Evolutionary conservation across 2,888 invertebrate species (phyloP).

Genomic region (Gisinianus flammeolus): DNA sequence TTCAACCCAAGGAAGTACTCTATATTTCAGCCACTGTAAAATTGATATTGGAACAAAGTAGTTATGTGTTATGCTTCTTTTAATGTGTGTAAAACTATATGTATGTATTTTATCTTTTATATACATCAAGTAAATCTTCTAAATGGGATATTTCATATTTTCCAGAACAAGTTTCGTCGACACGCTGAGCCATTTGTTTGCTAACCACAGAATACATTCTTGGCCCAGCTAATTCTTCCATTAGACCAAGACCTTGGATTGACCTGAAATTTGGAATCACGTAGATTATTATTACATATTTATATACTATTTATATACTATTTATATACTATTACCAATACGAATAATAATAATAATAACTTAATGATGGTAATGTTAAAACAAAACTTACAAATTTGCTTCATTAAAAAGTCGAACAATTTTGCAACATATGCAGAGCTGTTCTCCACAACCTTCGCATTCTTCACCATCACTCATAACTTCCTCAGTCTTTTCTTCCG

Average conservation of each 20-base stretch:
- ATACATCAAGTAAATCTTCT: conserved; percentile 74
- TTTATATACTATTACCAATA: not conserved
- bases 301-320: conserved; percentile 22
- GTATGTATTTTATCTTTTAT: conserved; percentile 45
- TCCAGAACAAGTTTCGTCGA: conserved; percentile 83
- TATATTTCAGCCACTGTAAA: conserved; percentile 80
- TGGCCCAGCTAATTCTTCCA: conserved; percentile 80
- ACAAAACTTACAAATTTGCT: conserved; percentile 70
- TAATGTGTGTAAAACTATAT: not conserved
- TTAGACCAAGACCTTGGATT: conserved; percentile 46
- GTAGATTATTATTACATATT: not conserved
- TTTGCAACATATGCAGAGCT: conserved; percentile 44
- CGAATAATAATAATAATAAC: conserved; percentile 12
- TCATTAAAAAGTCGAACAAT: conserved; percentile 69
- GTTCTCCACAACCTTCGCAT: conserved; percentile 49
- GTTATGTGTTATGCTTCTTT: conserved; percentile 5
- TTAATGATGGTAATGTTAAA: conserved; percentile 53
- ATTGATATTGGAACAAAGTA: conserved; percentile 34
- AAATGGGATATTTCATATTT: conserved; percentile 85
- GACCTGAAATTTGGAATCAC: conserved; percentile 36
- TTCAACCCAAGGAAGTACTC: conserved; percentile 85
- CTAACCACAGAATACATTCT: conserved; percentile 83
- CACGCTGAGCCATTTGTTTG: conserved; percentile 79
- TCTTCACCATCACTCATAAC: conserved; percentile 11
- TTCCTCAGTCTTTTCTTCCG: conserved; percentile 26